Evolutionary conservation across 2,888 invertebrate species (phyloP), one percentile per base, ranked within the genome.

Genomic region (Tuberolachnus salignus): DNA sequence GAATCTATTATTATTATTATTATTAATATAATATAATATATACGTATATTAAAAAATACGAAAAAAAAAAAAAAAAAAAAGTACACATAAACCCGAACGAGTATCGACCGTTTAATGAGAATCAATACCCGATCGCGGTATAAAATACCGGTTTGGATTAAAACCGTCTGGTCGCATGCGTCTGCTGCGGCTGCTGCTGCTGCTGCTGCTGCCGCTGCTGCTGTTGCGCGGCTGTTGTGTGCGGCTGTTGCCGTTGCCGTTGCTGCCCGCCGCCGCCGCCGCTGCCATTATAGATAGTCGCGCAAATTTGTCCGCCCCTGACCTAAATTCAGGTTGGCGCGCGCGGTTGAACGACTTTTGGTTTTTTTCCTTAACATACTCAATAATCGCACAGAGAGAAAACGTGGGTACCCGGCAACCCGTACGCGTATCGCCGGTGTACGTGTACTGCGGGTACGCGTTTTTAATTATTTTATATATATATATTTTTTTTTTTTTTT

Each of bases 51-150:
- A n/a, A n/a, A n/a, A n/a, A n/a, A n/a, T n/a, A n/a, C n/a, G n/a
- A n/a, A n/a, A n/a, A n/a, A n/a, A n/a, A n/a, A n/a, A n/a, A n/a
- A n/a, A n/a, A n/a, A n/a, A 55, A 42, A 34, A 34, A 34, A 34
- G 34, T 34, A 34, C 34, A 34, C 34, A 6, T 34, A 46, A 46
- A 46, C 63, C 8, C 49, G 19, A 72, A n/a, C 34, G 19, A 51
- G 72, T 72, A 72, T 61, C 72, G 61, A 72, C 72, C 72, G 61
- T 63, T 72, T 61, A 72, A 63, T 61, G 61, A 72, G 72, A 61
- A 66, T 64, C 64, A 34, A 42, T 74, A 55, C 34, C 55, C 51
- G 53, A 64, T 64, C 44, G 51, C 44, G 51, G 73, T 44, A 34
- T 34, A 34, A 34, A 34, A 74, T 74, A 74, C 74, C 74, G 74